Conservation (phyloP, 2,113 vertebrate genomes). For the Gobius niger region DNA sequence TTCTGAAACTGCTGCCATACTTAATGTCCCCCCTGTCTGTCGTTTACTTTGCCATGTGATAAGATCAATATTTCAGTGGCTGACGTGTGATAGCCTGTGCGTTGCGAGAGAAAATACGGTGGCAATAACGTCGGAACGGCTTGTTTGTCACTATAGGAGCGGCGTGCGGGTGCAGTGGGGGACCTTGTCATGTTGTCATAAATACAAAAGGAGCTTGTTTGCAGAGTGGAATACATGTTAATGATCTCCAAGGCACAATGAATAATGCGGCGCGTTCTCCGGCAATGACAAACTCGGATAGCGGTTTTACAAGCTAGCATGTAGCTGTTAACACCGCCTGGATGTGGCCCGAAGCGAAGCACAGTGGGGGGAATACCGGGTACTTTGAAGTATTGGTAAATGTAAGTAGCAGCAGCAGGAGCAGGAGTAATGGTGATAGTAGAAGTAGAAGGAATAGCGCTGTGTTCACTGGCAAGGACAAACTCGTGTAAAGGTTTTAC, state of each 20-base stretch:
- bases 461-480: neutral
- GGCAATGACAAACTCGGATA: constrained; percentile 1
- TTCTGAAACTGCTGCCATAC: too few relatives aligned
- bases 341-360: constrained; percentile 15
- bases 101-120: constrained; percentile 37
- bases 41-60: constrained; percentile 31
- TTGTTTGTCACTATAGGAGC: constrained; percentile 28
- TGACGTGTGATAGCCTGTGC: constrained; percentile 12
- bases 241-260: constrained; percentile 18
- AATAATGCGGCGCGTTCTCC: constrained; percentile 12
- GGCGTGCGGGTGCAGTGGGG: neutral
- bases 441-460: too few relatives aligned
- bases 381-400: too few relatives aligned
- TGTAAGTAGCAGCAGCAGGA: too few relatives aligned
- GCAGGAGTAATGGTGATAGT: too few relatives aligned
- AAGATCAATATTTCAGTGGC: constrained; percentile 55
- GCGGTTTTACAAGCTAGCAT: constrained; percentile 23
- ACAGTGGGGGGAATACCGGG: constrained; percentile 23
- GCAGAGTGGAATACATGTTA: constrained; percentile 20
- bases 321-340: neutral
- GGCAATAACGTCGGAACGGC: constrained; percentile 30
- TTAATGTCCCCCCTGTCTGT: constrained; percentile 14
- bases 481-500: constrained; percentile 13
- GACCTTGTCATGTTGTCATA: constrained; percentile 19
- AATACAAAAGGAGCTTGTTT: constrained; percentile 11